A percentile compares a stretch with the other conserved stretches of the same genome.
phyloP scores from a whole-genome alignment of 1,140 invertebrate genomes.

The Bombus picipes region DNA sequence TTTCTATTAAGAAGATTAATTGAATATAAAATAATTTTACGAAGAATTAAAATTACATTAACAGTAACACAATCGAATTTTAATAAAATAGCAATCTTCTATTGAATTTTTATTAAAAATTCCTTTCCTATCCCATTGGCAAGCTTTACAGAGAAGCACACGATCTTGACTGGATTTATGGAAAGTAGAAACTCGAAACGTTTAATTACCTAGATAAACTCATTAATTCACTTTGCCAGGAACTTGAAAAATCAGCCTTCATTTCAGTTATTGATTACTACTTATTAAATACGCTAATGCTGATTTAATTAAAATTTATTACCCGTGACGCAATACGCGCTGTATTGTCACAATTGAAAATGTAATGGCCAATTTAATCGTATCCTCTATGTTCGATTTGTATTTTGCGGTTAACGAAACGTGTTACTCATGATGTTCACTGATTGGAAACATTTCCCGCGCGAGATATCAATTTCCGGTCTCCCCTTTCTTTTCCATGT shows the following conservation, averaged over 20 bases:
- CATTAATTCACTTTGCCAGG: neutral
- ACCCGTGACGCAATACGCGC: neutral
- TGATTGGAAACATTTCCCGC: neutral
- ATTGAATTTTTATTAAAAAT: neutral
- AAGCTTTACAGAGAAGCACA: neutral
- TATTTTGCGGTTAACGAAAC: neutral
- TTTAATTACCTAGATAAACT: neutral
- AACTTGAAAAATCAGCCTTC: neutral
- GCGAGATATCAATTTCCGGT: neutral
- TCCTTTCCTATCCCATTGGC: neutral
- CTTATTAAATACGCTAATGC: neutral
- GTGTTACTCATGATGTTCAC: neutral
- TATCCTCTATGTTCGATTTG: neutral
- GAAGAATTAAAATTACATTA: too few relatives aligned
- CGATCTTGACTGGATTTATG: neutral
- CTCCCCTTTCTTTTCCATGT: neutral
- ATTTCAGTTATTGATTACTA: neutral
- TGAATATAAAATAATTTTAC: too few relatives aligned
- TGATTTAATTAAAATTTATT: constrained; percentile 16
- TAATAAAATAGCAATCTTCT: too few relatives aligned
- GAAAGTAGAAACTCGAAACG: too few relatives aligned
- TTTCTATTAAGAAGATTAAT: too few relatives aligned
- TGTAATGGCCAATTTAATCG: neutral
- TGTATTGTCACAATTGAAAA: constrained; percentile 8
- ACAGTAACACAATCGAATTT: too few relatives aligned